Percentiles rank a stretch among this genome's conserved stretches.
Conservation (phyloP, 2,113 vertebrate genomes). For the Hydrolagus affinis region DNA sequence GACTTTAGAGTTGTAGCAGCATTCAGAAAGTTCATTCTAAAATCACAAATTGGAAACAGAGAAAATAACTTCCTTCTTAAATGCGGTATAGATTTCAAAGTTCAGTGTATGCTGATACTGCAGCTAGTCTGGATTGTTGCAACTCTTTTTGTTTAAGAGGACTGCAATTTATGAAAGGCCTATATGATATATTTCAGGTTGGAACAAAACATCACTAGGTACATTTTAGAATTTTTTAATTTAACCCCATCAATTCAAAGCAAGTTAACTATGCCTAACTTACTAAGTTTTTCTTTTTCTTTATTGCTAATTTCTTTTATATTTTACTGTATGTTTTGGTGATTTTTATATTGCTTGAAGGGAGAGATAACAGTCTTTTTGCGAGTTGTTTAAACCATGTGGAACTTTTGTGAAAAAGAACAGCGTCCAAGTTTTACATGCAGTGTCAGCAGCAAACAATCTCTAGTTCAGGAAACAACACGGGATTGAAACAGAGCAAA, state of each 20-base stretch:
- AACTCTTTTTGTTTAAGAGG: background rate
- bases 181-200: conserved; percentile 6
- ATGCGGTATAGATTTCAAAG: background rate
- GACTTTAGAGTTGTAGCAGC: conserved; percentile 12
- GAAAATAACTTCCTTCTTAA: conserved; percentile 14
- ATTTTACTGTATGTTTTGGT: background rate
- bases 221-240: conserved; percentile 5
- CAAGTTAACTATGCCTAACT: background rate
- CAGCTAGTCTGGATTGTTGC: background rate
- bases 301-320: background rate
- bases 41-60: conserved; percentile 19
- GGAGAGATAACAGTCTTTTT: background rate
- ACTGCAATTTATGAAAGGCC: conserved; percentile 1
- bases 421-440: background rate
- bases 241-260: background rate
- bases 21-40: background rate
- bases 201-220: background rate
- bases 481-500: no score
- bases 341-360: background rate
- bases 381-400: no score
- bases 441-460: background rate
- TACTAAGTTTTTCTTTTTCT: background rate
- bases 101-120: background rate
- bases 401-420: background rate
- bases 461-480: no score